Evolutionary conservation across 2,888 invertebrate species (phyloP).

Genomic region (Cheilosia urbana): DNA sequence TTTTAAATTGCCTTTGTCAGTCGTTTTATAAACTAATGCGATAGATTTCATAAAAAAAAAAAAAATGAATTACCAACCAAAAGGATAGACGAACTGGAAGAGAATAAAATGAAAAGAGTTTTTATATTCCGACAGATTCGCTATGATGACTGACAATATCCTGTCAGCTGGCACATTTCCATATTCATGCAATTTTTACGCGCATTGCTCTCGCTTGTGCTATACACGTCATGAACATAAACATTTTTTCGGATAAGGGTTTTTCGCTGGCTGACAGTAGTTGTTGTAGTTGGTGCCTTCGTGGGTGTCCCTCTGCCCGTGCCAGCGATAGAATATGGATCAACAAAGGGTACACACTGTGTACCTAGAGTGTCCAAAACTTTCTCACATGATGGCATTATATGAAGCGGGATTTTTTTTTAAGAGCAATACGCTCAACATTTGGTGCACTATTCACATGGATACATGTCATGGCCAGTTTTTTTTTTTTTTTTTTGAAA

Average conservation of each 20-base stretch:
- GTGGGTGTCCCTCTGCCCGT: no score
- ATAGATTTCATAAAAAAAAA: constrained; percentile 69
- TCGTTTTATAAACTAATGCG: constrained; percentile 56
- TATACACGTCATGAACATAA: constrained; percentile 64
- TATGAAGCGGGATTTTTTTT: constrained; percentile 64
- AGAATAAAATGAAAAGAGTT: constrained; percentile 32
- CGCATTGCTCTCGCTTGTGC: constrained; percentile 50
- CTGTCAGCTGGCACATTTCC: constrained; percentile 74
- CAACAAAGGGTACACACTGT: no score
- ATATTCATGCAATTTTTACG: constrained; percentile 74
- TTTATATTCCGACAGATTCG: constrained; percentile 68
- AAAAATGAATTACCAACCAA: constrained; percentile 16
- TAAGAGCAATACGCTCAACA: constrained; percentile 48
- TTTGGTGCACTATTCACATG: background rate
- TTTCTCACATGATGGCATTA: constrained; percentile 64
- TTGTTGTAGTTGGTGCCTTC: background rate
- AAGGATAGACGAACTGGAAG: constrained; percentile 21
- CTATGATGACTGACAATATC: constrained; percentile 74
- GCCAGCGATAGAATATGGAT: no score
- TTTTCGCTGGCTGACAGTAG: background rate
- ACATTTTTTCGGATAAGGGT: constrained; percentile 50
- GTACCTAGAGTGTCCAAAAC: constrained; percentile 36
- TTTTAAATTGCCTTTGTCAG: constrained; percentile 66
- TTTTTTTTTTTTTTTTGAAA: no score
- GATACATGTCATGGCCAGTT: constrained; percentile 63